phyloP scores from a whole-genome alignment of 2,797 vertebrate species.

The Chelidonichthys spinosus region DNA sequence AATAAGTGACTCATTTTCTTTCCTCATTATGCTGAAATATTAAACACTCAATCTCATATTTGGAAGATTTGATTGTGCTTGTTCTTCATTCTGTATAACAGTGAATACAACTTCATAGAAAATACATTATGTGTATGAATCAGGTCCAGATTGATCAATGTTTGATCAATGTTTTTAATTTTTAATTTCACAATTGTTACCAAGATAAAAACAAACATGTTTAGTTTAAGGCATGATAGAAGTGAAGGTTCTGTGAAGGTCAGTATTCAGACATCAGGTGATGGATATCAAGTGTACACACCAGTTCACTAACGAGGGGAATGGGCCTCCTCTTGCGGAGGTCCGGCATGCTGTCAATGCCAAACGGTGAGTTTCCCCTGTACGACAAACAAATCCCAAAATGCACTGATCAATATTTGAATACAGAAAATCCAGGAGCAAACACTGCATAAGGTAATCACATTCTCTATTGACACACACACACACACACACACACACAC shows the following conservation, averaged over 20 bases:
- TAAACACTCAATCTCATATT: neutral
- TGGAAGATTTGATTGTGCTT: neutral
- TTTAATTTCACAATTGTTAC: too few relatives aligned
- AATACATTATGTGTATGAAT: neutral
- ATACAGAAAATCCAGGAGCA: neutral
- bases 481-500: neutral
- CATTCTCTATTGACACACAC: neutral
- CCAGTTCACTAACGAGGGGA: slow-evolving; percentile 96
- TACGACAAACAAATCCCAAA: slow-evolving; percentile 37
- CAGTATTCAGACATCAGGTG: slow-evolving; percentile 14
- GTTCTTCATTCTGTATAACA: neutral
- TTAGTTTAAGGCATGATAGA: neutral
- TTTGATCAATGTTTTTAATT: too few relatives aligned
- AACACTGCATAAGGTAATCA: neutral
- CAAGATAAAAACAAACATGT: too few relatives aligned
- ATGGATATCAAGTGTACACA: slow-evolving; percentile 77
- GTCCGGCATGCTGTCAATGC: slow-evolving; percentile 97
- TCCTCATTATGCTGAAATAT: neutral
- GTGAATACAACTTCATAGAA: neutral
- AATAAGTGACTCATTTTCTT: neutral
- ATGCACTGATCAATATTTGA: slow-evolving; percentile 9
- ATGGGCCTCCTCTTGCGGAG: slow-evolving; percentile 93
- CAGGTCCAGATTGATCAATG: too few relatives aligned
- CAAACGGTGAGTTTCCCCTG: slow-evolving; percentile 91
- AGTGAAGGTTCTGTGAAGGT: slow-evolving; percentile 4